A percentile compares a stretch with the other conserved stretches of the same genome.
These are phyloP conservation scores for Masticophis lateralis DNA, from an alignment of 2,797 vertebrate genomes.

Conservation along the genomic window DNA sequence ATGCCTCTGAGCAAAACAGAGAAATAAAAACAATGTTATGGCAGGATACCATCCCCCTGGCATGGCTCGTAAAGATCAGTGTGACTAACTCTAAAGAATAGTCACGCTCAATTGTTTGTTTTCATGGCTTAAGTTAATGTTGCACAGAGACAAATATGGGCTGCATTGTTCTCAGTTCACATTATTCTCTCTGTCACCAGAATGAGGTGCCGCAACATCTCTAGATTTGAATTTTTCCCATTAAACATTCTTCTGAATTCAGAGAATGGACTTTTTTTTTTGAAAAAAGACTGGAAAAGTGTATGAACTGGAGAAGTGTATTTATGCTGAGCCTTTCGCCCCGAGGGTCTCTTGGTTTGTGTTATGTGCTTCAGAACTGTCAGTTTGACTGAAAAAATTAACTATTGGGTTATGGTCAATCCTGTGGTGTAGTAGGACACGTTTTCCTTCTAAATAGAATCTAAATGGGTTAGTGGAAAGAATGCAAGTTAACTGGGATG, in stretches of 20 bases:
- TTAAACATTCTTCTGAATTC: conserved; percentile 27
- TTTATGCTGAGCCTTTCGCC: not conserved
- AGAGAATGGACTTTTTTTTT: not conserved
- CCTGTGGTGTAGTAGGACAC: not conserved
- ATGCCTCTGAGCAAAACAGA: not conserved
- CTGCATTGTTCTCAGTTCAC: conserved; percentile 27
- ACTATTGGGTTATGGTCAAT: not conserved
- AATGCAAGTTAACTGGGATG: not conserved
- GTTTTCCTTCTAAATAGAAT: not conserved
- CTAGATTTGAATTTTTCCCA: conserved; percentile 35
- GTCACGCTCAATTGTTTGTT: conserved; percentile 43
- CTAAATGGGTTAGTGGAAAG: not conserved
- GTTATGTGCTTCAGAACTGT: not conserved
- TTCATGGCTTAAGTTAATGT: conserved; percentile 37
- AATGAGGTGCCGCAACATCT: conserved; percentile 48
- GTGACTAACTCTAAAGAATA: conserved; percentile 28
- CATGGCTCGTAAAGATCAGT: not conserved
- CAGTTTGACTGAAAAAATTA: not conserved
- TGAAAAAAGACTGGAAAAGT: conserved; percentile 6
- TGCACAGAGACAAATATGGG: conserved; percentile 43
- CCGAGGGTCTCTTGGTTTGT: not conserved
- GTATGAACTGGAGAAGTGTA: not conserved
- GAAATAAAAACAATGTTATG: not conserved
- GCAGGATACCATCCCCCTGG: not conserved
- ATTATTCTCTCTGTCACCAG: conserved; percentile 51